Percentiles rank a stretch among this genome's conserved stretches.
phyloP scores from a whole-genome alignment of 2,113 vertebrate species.

The Pterocles burchelli region DNA sequence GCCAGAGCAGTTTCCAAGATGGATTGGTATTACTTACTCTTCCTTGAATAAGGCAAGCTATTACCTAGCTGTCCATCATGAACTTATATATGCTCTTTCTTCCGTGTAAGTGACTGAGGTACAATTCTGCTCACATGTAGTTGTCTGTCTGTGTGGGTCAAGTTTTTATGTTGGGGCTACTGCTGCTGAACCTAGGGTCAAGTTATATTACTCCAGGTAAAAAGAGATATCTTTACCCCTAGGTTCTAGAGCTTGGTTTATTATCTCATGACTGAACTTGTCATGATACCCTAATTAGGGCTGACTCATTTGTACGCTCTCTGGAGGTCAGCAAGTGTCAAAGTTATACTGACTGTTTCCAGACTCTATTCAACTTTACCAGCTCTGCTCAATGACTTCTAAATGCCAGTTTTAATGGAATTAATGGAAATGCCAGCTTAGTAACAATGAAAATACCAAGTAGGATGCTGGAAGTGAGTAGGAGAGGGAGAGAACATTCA shows the following conservation, averaged over 20 bases:
- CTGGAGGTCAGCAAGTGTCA: not conserved
- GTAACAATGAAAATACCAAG: not conserved
- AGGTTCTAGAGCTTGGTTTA: not conserved
- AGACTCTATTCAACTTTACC: not conserved
- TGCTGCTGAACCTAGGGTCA: not conserved
- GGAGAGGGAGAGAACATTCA: not conserved
- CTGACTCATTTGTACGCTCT: not conserved
- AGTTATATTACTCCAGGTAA: not conserved
- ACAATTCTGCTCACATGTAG: rapidly evolving
- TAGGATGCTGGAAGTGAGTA: not conserved
- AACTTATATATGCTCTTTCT: not conserved
- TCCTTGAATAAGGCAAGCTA: rapidly evolving
- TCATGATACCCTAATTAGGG: not conserved
- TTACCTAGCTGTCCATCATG: not conserved
- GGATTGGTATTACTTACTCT: not conserved
- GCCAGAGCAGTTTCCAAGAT: not conserved
- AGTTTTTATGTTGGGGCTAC: rapidly evolving
- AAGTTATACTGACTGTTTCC: not conserved
- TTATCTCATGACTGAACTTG: not conserved
- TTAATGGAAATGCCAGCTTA: not conserved
- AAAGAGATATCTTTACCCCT: not conserved
- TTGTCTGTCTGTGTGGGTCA: not conserved
- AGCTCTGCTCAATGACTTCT: not conserved
- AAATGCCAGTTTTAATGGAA: not conserved
- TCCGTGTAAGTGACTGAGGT: not conserved